Base-by-base conservation (phyloP, 2,113 vertebrate genomes). In the Perca flavescens region DNA sequence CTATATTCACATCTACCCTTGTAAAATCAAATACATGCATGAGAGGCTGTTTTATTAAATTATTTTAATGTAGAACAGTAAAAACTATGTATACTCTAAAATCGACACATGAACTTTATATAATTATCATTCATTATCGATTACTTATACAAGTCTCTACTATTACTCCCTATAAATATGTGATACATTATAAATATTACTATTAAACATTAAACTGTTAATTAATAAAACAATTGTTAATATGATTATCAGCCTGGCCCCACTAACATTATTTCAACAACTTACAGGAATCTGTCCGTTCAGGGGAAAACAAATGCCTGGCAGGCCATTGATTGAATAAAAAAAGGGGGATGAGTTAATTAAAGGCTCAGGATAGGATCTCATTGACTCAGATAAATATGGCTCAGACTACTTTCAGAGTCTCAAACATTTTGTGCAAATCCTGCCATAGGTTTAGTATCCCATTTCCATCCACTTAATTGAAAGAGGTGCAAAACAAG, bases 321-420 rank as follows among this genome's bases (percentile, higher is more conserved):
- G 14, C 52, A 60, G 60, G 57, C 3, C 21, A 49, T 66, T 57
- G n/a, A 88, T 22, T 81, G 34, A 73, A 11, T 83, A 78, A 73
- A 72, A 58, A 67, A 80, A 50, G 13, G 74, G 53, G 63, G 22
- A 43, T n/a, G 65, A 66, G 69, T 85, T 89, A 54, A 87, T 85
- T 81, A 86, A 82, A 87, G 70, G 58, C 28, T 68, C 65, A 6
- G 54, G 47, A 60, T 64, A 81, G 0, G 15, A 66, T 83, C 77
- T 72, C 77, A 85, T 67, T 28, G 74, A 54, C 43, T 70, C 17
- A 40, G 6, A 72, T 61, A 49, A 82, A 61, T 84, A 77, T 74
- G 60, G 19, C 61, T 64, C 61, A 21, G 53, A 68, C 25, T 54
- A 62, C 60, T 47, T 68, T 79, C 13, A 62, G 40, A 36, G 6